Conservation (phyloP, 2,113 vertebrate species). For the Perognathus longimembris region DNA sequence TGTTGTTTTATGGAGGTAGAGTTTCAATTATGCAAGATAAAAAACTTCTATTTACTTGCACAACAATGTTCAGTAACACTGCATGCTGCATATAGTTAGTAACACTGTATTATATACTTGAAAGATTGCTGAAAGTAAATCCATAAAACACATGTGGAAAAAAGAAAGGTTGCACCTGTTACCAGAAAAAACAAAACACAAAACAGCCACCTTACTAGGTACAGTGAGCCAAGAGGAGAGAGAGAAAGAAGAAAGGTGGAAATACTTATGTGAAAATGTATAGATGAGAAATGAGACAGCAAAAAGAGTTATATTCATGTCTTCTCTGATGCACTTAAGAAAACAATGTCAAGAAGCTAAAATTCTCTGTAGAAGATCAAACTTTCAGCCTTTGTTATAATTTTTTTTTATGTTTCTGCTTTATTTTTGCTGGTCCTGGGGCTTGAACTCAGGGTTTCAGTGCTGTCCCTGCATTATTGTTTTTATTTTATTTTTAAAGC, state of each 20-base stretch:
- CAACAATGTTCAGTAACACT: not conserved
- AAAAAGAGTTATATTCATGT: not conserved
- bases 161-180: not conserved
- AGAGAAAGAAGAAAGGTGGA: not conserved
- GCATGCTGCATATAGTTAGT: not conserved
- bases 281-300: not conserved
- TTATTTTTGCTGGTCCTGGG: no score
- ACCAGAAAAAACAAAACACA: constrained; percentile 47
- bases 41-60: not conserved
- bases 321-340: not conserved
- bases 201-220: constrained; percentile 3
- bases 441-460: no score
- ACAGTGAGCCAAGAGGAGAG: constrained; percentile 24
- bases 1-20: not conserved
- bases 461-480: no score
- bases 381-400: not conserved
- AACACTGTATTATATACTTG: not conserved
- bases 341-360: constrained; percentile 34
- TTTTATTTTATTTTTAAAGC: no score
- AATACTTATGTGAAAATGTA: not conserved
- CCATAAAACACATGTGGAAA: not conserved
- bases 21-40: not conserved
- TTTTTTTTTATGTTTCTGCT: no score
- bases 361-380: constrained; percentile 31
- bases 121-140: constrained; percentile 5